Conservation (phyloP, 2,113 vertebrate species). For the Brachionichthys hirsutus region DNA sequence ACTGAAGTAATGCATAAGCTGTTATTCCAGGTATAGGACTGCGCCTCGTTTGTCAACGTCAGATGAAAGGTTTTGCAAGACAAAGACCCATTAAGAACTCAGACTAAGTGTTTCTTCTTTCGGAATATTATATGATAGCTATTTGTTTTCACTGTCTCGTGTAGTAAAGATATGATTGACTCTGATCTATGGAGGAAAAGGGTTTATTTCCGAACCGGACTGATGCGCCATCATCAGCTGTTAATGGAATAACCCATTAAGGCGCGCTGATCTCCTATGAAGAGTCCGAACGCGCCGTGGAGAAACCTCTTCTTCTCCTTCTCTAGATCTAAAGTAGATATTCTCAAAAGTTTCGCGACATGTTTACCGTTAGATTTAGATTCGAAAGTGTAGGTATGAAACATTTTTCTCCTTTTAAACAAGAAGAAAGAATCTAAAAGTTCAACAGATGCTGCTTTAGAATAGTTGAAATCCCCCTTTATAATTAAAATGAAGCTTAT, state of each 20-base stretch:
- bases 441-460: too few relatives aligned
- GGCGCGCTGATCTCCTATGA: background rate
- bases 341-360: slow-evolving; percentile 2
- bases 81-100: slow-evolving; percentile 65
- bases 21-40: slow-evolving; percentile 60
- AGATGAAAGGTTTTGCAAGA: slow-evolving; percentile 53
- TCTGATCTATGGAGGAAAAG: slow-evolving; percentile 38
- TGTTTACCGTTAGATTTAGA: too few relatives aligned
- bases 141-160: slow-evolving; percentile 59
- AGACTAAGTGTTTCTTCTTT: slow-evolving; percentile 68
- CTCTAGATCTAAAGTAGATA: background rate
- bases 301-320: background rate
- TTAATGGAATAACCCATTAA: slow-evolving; percentile 27
- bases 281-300: background rate
- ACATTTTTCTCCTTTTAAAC: too few relatives aligned
- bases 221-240: slow-evolving; percentile 7
- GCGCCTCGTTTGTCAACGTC: slow-evolving; percentile 64
- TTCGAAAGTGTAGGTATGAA: too few relatives aligned
- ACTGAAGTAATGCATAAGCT: slow-evolving; percentile 54
- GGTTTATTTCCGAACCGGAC: slow-evolving; percentile 18
- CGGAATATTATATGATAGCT: slow-evolving; percentile 65
- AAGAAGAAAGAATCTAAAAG: too few relatives aligned
- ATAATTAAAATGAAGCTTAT: too few relatives aligned
- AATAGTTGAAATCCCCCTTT: too few relatives aligned
- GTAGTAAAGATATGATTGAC: slow-evolving; percentile 33